Evolutionary conservation across 2,113 vertebrate genomes (phyloP).

Genomic region (Bufo gargarizans): DNA sequence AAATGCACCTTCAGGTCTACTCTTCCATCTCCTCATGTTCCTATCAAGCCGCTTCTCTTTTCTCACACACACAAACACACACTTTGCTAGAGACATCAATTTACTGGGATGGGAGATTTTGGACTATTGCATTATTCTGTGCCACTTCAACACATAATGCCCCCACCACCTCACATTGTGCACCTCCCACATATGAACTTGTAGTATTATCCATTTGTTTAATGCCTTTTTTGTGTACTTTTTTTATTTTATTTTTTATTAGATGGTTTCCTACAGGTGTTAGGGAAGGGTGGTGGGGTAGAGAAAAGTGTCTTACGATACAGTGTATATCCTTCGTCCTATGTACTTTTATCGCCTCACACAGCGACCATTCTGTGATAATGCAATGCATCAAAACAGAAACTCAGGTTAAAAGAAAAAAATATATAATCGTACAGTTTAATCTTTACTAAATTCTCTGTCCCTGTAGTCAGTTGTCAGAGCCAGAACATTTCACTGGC

Average conservation of each 20-base stretch:
- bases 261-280: constrained; percentile 55
- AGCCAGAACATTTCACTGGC: constrained; percentile 60
- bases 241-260: constrained; percentile 66
- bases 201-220: constrained; percentile 80
- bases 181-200: constrained; percentile 72
- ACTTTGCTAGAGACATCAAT: constrained; percentile 21
- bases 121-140: constrained; percentile 10
- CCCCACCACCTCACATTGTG: constrained; percentile 64
- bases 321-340: constrained; percentile 25
- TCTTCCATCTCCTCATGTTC: constrained; percentile 67
- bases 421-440: constrained; percentile 73
- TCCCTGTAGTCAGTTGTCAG: constrained; percentile 64
- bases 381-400: constrained; percentile 72
- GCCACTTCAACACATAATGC: constrained; percentile 57
- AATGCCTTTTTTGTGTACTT: constrained; percentile 83
- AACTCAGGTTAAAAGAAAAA: constrained; percentile 90
- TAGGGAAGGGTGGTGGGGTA: constrained; percentile 68
- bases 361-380: constrained; percentile 67
- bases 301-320: constrained; percentile 26
- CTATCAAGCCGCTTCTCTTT: constrained; percentile 22
- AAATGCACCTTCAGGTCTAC: constrained; percentile 90
- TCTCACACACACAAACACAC: neutral
- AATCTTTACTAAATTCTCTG: constrained; percentile 69
- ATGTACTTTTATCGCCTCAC: constrained; percentile 56
- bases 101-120: constrained; percentile 45